Base-by-base conservation (phyloP, 2,888 invertebrate species). In the Pristionchus arcanus region DNA sequence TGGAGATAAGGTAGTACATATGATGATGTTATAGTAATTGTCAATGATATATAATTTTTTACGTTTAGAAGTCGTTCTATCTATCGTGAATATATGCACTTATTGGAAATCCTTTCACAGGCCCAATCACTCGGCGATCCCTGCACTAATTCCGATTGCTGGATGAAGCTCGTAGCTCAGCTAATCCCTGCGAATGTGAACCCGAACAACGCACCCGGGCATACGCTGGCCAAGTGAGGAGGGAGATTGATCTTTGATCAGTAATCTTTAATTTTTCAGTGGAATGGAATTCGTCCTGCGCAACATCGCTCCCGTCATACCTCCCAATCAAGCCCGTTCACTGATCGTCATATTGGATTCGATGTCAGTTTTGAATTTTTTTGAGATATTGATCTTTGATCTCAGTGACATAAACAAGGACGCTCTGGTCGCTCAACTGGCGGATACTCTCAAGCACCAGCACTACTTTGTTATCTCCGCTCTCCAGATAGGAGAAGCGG, bases 381-480 rank as follows among this genome's bases (percentile, higher is more conserved):
- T 16, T 34, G 63, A 25, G 21, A 59, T 21, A 15, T 84, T 55
- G 53, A 49, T 83, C 83, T 83, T 83, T 83, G 83, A 83, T 53
- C 83, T 83, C 66, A 87, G 87, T 68, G 87, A 87, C 87, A n/a
- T 49, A 4, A 53, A 42, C 19, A 68, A n/a, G 3, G 87, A 87
- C 53, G 28, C 25, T 1, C 16, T n/a, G 9, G 42, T 87, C 9
- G 66, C 87, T 49, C 28, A 59, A 42, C 42, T 87, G 42, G 42
- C 87, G 0, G 87, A 87, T 15, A 31, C 49, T 1, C 87, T 87
- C 66, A 66, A 68, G 42, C 42, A 87, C 68, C 37, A 42, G 37
- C 68, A 87, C 87, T 87, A 87, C 31, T 87, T 66, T 15, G 87
- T 87, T n/a, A 68, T 87, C 7, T 87, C 87, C 7, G 87, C 87